These are phyloP conservation scores for Ligdia adustata DNA, from an alignment of 2,888 invertebrate species.

Conservation along the genomic window DNA sequence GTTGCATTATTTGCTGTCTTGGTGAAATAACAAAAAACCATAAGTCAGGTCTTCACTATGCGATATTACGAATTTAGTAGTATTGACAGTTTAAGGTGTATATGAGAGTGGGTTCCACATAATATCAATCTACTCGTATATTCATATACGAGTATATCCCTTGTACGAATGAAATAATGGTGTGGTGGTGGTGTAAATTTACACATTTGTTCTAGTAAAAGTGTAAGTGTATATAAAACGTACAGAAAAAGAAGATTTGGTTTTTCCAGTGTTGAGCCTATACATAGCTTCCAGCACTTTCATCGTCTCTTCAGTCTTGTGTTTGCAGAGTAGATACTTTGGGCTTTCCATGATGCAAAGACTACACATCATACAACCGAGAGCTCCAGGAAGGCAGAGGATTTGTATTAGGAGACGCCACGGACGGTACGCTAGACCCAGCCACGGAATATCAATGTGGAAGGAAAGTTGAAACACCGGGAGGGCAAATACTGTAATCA, in stretches of 20 bases:
- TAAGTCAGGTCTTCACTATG: too few relatives aligned
- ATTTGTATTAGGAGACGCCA: constrained; percentile 89
- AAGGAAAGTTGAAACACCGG: constrained; percentile 60
- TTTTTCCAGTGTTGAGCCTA: constrained; percentile 49
- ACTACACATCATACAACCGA: constrained; percentile 82
- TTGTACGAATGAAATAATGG: too few relatives aligned
- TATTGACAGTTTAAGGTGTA: too few relatives aligned
- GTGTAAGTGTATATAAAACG: too few relatives aligned
- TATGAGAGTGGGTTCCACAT: too few relatives aligned
- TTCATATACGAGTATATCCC: too few relatives aligned
- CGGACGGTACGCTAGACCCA: constrained; percentile 84
- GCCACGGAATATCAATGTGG: constrained; percentile 54
- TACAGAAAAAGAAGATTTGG: constrained; percentile 49
- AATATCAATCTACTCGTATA: too few relatives aligned
- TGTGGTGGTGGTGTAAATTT: too few relatives aligned
- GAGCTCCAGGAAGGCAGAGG: constrained; percentile 85
- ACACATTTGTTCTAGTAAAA: too few relatives aligned
- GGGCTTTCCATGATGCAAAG: constrained; percentile 89
- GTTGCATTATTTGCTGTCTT: too few relatives aligned
- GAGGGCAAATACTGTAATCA: constrained; percentile 60
- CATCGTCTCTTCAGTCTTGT: constrained; percentile 82
- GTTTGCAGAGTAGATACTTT: constrained; percentile 87
- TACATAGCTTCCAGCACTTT: constrained; percentile 54
- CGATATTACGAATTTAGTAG: too few relatives aligned
- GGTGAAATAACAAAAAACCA: too few relatives aligned